Conservation (phyloP, 2,888 invertebrate genomes). For the Melitaea athalia region DNA sequence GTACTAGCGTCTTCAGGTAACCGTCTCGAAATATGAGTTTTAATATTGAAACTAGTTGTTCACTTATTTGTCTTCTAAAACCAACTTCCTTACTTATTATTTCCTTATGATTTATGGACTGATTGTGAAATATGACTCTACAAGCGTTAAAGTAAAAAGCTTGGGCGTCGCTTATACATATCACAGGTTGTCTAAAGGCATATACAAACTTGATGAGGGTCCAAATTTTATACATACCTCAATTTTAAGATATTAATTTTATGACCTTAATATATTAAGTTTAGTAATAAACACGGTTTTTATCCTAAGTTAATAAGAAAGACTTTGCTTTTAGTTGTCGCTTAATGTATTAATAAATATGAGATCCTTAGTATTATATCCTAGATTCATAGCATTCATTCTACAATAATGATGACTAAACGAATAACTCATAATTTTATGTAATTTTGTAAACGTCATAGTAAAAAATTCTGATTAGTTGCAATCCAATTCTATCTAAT, state of each 20-base stretch:
- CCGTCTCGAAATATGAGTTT: not conserved
- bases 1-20: not conserved
- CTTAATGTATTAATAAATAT: conserved; percentile 26
- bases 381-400: conserved; percentile 21
- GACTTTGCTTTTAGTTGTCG: conserved; percentile 8
- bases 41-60: not conserved
- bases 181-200: conserved; percentile 37
- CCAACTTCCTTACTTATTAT: not conserved
- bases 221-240: conserved; percentile 28
- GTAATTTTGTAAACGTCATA: conserved; percentile 3
- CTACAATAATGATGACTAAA: conserved; percentile 17
- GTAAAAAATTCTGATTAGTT: not conserved
- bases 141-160: conserved; percentile 15
- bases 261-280: conserved; percentile 25
- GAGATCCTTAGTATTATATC: conserved; percentile 33
- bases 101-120: conserved; percentile 7
- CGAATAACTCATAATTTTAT: not conserved
- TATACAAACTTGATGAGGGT: conserved; percentile 25
- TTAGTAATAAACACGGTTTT: conserved; percentile 23
- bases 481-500: not conserved
- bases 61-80: not conserved
- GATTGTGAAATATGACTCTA: conserved; percentile 5
- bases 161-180: conserved; percentile 25
- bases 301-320: conserved; percentile 15
- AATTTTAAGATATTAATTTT: conserved; percentile 16